phyloP scores from a whole-genome alignment of 2,888 invertebrate species.

The Carterocephalus palaemon region DNA sequence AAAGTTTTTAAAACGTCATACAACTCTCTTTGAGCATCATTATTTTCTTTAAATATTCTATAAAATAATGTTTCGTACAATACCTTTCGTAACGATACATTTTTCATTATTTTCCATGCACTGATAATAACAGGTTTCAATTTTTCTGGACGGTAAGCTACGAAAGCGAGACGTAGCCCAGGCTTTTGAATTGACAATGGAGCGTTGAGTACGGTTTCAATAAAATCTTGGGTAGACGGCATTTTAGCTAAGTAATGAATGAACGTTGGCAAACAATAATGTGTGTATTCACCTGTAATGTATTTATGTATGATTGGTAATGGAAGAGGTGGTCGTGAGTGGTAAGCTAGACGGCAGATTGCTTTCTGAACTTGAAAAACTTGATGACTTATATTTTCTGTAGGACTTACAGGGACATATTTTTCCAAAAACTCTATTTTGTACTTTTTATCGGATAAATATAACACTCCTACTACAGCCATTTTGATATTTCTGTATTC shows the following conservation, averaged over 20 bases:
- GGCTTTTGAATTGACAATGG: conserved; percentile 55
- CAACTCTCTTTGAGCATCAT: conserved; percentile 34
- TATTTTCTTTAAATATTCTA: conserved; percentile 35
- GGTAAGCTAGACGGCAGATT: conserved; percentile 45
- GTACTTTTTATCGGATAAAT: conserved; percentile 38
- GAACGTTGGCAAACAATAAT: conserved; percentile 46
- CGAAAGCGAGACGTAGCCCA: conserved; percentile 50
- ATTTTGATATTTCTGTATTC: conserved; percentile 19
- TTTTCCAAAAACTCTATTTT: conserved; percentile 42
- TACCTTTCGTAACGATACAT: conserved; percentile 44
- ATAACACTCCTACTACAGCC: conserved; percentile 44
- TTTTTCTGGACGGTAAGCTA: conserved; percentile 41
- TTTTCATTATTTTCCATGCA: conserved; percentile 48
- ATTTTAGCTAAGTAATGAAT: conserved; percentile 44
- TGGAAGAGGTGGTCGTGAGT: conserved; percentile 49
- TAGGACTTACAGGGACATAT: conserved; percentile 40
- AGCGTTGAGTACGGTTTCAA: conserved; percentile 41
- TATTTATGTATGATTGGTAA: conserved; percentile 40
- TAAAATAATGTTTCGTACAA: conserved; percentile 43
- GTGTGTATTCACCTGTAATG: conserved; percentile 50
- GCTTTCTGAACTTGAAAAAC: conserved; percentile 41
- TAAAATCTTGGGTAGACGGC: conserved; percentile 41
- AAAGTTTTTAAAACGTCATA: conserved; percentile 43
- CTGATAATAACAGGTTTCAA: conserved; percentile 38
- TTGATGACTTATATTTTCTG: conserved; percentile 35